Conservation (phyloP, 1,140 invertebrate genomes). For the Stratiolaelaps scimitus region DNA sequence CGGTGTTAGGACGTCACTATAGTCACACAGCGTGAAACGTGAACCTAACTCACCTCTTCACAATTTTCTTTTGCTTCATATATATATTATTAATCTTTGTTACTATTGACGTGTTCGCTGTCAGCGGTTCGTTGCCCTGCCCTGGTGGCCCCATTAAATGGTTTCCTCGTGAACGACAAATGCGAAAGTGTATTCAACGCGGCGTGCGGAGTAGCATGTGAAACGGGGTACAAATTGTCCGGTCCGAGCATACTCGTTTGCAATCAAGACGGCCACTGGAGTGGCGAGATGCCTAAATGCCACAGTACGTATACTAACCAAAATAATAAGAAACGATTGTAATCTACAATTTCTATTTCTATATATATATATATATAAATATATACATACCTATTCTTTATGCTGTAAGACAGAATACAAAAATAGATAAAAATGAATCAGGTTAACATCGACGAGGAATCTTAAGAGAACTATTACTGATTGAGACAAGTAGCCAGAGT, state of each 20-base stretch:
- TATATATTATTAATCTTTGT: background rate
- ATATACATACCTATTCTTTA: too few relatives aligned
- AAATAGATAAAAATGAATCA: too few relatives aligned
- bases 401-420: too few relatives aligned
- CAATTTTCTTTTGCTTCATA: too few relatives aligned
- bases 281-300: slow-evolving; percentile 50
- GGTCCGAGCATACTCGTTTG: slow-evolving; percentile 55
- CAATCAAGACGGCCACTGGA: slow-evolving; percentile 53
- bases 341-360: too few relatives aligned
- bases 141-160: slow-evolving; percentile 49
- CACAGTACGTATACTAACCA: slow-evolving; percentile 43
- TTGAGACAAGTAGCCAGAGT: too few relatives aligned
- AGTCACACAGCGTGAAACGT: too few relatives aligned
- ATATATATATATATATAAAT: too few relatives aligned
- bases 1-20: too few relatives aligned
- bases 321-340: slow-evolving; percentile 2
- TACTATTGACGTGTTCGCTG: slow-evolving; percentile 30
- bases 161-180: slow-evolving; percentile 53
- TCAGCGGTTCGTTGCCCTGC: slow-evolving; percentile 51
- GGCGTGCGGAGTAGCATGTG: slow-evolving; percentile 55
- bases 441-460: too few relatives aligned
- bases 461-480: too few relatives aligned
- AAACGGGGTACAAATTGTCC: slow-evolving; percentile 51
- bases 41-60: too few relatives aligned
- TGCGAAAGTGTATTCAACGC: slow-evolving; percentile 56